phyloP scores from a whole-genome alignment of 2,113 vertebrate species.

The Ictidomys tridecemlineatus region DNA sequence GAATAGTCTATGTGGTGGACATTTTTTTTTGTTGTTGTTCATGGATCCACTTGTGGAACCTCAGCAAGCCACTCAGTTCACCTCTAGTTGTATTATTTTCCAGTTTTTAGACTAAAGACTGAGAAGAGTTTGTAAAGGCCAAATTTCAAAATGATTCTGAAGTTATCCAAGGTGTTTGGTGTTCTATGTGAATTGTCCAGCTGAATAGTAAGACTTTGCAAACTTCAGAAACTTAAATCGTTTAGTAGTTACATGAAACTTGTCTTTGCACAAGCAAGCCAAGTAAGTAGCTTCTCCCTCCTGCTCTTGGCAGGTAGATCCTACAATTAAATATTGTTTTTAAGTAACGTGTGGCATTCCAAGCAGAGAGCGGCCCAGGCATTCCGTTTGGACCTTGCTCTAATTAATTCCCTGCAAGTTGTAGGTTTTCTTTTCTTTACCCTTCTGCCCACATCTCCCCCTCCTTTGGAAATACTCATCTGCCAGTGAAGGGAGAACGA shows the following conservation, averaged over 20 bases:
- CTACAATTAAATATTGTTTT: constrained; percentile 52
- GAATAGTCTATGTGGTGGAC: not conserved
- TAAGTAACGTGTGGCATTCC: not conserved
- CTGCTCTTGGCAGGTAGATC: not conserved
- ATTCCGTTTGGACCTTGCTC: constrained; percentile 46
- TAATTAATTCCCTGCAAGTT: constrained; percentile 66
- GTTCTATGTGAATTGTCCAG: not conserved
- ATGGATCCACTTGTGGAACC: not conserved
- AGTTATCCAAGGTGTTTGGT: not conserved
- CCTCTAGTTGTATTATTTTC: not conserved
- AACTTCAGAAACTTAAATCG: constrained; percentile 5
- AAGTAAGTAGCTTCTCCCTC: not conserved
- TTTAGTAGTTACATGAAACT: constrained; percentile 2
- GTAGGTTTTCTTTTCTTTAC: constrained; percentile 46
- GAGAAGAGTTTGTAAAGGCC: not conserved
- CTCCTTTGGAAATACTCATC: not conserved
- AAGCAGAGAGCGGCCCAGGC: not conserved
- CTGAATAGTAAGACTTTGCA: not conserved
- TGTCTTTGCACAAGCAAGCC: not conserved
- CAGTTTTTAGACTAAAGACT: not conserved
- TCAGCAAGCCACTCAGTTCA: not conserved
- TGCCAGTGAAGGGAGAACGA: not conserved
- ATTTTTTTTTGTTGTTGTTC: not conserved
- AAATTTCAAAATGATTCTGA: not conserved
- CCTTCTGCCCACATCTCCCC: not conserved